Evolutionary conservation across 53 echinoderm and acorn worm species (phyloP).

Genomic region (Henricia sp.): DNA sequence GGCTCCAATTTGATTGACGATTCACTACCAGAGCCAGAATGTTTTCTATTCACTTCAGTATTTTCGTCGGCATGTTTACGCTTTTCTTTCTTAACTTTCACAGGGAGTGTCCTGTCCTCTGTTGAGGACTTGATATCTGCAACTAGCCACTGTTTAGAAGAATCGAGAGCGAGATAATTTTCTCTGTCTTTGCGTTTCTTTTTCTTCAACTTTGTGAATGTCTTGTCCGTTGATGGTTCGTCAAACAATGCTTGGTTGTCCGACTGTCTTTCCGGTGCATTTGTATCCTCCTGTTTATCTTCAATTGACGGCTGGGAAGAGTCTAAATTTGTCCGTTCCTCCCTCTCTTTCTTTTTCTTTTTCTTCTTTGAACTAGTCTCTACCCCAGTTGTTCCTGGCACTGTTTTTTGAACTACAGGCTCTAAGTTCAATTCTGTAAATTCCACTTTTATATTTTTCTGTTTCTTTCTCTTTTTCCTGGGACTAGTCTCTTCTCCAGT

Average conservation of each 20-base stretch:
- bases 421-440: not conserved
- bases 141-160: not conserved
- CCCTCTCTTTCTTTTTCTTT: slow-evolving; percentile 15
- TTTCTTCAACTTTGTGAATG: slow-evolving; percentile 36
- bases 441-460: slow-evolving; percentile 2
- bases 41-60: not conserved
- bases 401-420: not conserved
- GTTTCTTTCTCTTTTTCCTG: slow-evolving; percentile 40
- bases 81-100: slow-evolving; percentile 18
- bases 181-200: slow-evolving; percentile 12
- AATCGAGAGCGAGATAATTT: not conserved
- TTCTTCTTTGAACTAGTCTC: slow-evolving; percentile 42
- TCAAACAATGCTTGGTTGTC: not conserved
- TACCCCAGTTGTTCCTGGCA: not conserved
- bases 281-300: not conserved
- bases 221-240: not conserved
- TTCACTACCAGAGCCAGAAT: not conserved
- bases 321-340: not conserved
- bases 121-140: not conserved
- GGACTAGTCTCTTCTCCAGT: slow-evolving; percentile 20
- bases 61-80: not conserved
- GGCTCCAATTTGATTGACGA: not conserved
- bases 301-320: not conserved
- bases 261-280: not conserved
- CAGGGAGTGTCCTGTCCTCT: slow-evolving; percentile 1